Evolutionary conservation across 2,888 invertebrate species (phyloP), one percentile per base, ranked within the genome.

Genomic region (Rhamphomyia laevipes): DNA sequence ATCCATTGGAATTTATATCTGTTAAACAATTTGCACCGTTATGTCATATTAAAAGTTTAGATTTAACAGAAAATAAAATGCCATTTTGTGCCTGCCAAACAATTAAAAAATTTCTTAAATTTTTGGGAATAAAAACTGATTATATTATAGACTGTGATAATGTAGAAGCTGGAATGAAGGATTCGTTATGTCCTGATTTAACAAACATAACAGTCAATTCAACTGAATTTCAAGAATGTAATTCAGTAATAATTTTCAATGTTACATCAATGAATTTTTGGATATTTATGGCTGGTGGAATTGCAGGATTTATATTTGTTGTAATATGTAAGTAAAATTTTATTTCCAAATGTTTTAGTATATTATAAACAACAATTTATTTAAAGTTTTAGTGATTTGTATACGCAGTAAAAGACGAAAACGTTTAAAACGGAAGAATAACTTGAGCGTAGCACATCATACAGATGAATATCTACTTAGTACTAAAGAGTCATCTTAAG

Each of bases 41-140:
- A 69, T 84, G 84, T 62, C 75, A 75, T 51, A 66, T 84, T 30
- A 68, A 68, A 51, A 72, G 69, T 52, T 73, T 84, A 37, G 80
- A 82, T 61, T 59, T 76, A 58, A 63, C 62, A 45, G 59, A 62
- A 50, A 63, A 65, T 10, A 46, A 58, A 51, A 54, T 70, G 38
- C 57, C 62, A 53, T 52, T 58, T 44, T 64, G 66, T 55, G 56
- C 56, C 49, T 68, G 69, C 56, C 66, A 67, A 53, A 63, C 63
- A 57, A 60, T 64, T 42, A 59, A 61, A 51, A 59, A 61, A 47
- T 67, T 67, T 56, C 58, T 67, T 21, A 61, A 60, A 51, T 54
- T 56, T 49, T 51, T 65, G 49, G 57, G 56, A 30, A 62, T 65
- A 46, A 63, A 59, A 52, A 56, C 59, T 4, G 61, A 61, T 56